These are phyloP conservation scores for Cettia cetti DNA, from an alignment of 2,113 vertebrate genomes.

Conservation along the genomic window DNA sequence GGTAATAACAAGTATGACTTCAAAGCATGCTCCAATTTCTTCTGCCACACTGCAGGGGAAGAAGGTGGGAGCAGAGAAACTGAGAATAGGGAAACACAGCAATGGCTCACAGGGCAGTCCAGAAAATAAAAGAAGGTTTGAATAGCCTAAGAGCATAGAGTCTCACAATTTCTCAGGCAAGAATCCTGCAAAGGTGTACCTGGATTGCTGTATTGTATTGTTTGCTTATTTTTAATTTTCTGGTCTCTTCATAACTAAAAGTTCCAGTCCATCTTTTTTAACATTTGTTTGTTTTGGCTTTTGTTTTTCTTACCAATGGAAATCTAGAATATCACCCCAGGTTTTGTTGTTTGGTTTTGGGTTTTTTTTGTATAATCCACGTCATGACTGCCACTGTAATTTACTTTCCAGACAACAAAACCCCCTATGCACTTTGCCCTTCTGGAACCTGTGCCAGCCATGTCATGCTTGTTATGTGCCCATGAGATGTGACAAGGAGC, in stretches of 20 bases:
- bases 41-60: neutral
- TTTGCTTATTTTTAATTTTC: neutral
- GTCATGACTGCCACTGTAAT: neutral
- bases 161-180: neutral
- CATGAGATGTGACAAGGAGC: neutral
- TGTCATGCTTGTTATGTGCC: neutral
- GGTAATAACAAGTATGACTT: neutral
- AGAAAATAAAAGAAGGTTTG: neutral
- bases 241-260: neutral
- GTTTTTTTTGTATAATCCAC: neutral
- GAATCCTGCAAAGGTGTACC: neutral
- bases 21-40: neutral
- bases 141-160: neutral
- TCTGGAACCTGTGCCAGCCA: fast-evolving
- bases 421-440: neutral
- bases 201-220: neutral
- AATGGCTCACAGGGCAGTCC: neutral
- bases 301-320: neutral
- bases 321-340: neutral
- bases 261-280: neutral
- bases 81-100: neutral
- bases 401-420: neutral
- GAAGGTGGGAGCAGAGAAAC: neutral
- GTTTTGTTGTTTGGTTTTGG: too few species aligned
- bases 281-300: neutral